Base-by-base conservation (phyloP, 2,797 vertebrate genomes). In the Microctenopoma lineatum region DNA sequence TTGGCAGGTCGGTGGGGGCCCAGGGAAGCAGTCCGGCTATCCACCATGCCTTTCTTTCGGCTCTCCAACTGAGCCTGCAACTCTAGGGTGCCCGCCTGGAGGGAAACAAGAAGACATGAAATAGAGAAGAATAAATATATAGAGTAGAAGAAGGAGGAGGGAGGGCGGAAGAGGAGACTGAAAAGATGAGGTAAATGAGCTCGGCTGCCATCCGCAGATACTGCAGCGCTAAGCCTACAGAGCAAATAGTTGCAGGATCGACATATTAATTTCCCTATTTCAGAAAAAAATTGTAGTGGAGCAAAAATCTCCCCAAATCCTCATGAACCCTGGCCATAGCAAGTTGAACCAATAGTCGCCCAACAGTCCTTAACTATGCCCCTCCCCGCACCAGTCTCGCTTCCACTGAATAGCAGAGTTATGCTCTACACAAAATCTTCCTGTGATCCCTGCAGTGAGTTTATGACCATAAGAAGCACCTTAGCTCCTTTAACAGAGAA, bases 81-180 rank as follows among this genome's bases (percentile, higher is more conserved):
- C 68, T 95, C 94, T 27, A 91, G 81, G 8, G 92, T 94, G 67
- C 91, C 90, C 0, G 82, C 76, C 96, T 97, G 87, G 73, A 92
- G 73, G 52, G 42, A 15, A 34, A 73, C 48, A 73, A 83, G 34
- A 73, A 41, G 50, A 80, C 59, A 75, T 79, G 48, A 80, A 67
- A 54, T 4, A n/a, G 42, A 59, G 26, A 57, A 58, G 55, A 71
- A 16, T 14, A 65, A 56, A 41, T 56, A 13, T n/a, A 38, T n/a
- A 50, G 26, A 62, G 26, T 14, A 41, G 52, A 32, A 62, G n/a
- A 44, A 59, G 16, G 29, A 34, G 21, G 48, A 4, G 66, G 46
- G 52, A n/a, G 29, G 29, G 5, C n/a, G 32, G 29, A 26, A 47
- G 54, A 68, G 14, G 45, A 59, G 25, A 44, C 4, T 48, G 18